phyloP scores from a whole-genome alignment of 1,140 invertebrate species.

The Euwallacea fornicatus region DNA sequence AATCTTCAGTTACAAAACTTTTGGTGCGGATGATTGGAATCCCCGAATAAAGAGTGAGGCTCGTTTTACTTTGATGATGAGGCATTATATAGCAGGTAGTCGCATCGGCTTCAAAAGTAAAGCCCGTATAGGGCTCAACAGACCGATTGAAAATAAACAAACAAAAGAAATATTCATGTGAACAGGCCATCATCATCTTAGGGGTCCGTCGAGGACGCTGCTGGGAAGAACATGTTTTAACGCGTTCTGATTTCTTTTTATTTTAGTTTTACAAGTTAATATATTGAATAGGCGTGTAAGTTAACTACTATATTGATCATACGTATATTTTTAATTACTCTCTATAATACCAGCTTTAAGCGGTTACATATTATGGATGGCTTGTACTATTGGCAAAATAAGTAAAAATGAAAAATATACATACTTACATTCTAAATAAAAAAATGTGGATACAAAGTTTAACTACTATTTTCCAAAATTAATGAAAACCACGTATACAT shows the following conservation, averaged over 20 bases:
- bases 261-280: not conserved
- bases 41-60: constrained; percentile 20
- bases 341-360: no score
- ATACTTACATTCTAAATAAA: no score
- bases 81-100: constrained; percentile 30
- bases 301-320: no score
- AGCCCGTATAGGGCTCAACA: constrained; percentile 15
- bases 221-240: constrained; percentile 28
- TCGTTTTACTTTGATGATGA: constrained; percentile 11
- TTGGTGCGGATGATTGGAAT: constrained; percentile 11
- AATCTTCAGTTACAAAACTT: not conserved
- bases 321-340: no score
- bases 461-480: no score
- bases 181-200: constrained; percentile 22
- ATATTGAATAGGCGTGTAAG: no score
- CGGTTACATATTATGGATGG: no score
- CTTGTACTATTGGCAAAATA: no score
- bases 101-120: constrained; percentile 14
- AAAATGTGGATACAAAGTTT: no score
- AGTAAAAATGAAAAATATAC: no score
- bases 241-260: constrained; percentile 19
- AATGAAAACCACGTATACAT: no score
- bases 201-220: constrained; percentile 10
- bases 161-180: constrained; percentile 25
- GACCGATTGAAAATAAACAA: constrained; percentile 32